phyloP scores from a whole-genome alignment of 2,888 invertebrate genomes.

The Lochmaea crataegi region DNA sequence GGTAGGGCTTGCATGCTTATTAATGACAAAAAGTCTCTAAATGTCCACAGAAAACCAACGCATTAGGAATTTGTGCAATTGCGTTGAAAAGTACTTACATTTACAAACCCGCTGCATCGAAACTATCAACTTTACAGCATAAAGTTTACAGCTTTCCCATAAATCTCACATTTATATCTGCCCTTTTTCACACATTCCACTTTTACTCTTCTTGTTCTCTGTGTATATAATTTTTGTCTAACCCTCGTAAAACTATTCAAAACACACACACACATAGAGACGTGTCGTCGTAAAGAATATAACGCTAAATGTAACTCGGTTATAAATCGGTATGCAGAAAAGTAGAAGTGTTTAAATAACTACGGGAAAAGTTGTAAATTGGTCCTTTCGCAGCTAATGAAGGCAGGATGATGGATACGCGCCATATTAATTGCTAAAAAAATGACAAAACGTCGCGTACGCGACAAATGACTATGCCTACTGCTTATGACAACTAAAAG shows the following conservation, averaged over 20 bases:
- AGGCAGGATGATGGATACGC: conserved; percentile 59
- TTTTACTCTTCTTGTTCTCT: no score
- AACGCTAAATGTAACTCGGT: conserved; percentile 50
- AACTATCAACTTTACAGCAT: no score
- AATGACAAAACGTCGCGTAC: conserved; percentile 55
- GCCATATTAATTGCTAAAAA: conserved; percentile 61
- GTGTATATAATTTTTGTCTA: neutral
- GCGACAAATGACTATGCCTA: conserved; percentile 58
- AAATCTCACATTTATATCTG: no score
- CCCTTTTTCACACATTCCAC: no score
- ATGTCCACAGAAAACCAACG: no score
- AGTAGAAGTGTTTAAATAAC: conserved; percentile 55
- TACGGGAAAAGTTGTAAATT: conserved; percentile 61
- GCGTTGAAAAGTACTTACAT: no score
- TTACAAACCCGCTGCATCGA: no score
- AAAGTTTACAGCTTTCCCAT: no score
- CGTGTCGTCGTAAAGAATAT: conserved; percentile 18
- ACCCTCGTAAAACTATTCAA: conserved; percentile 28
- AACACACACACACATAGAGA: conserved; percentile 3
- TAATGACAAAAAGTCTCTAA: no score
- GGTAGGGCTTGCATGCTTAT: no score
- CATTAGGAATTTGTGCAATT: no score
- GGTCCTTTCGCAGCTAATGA: conserved; percentile 60
- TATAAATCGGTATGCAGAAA: conserved; percentile 60
- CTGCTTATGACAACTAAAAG: conserved; percentile 59